These are phyloP conservation scores for Stratiomys singularior DNA, from an alignment of 2,888 invertebrate species.

Conservation along the genomic window DNA sequence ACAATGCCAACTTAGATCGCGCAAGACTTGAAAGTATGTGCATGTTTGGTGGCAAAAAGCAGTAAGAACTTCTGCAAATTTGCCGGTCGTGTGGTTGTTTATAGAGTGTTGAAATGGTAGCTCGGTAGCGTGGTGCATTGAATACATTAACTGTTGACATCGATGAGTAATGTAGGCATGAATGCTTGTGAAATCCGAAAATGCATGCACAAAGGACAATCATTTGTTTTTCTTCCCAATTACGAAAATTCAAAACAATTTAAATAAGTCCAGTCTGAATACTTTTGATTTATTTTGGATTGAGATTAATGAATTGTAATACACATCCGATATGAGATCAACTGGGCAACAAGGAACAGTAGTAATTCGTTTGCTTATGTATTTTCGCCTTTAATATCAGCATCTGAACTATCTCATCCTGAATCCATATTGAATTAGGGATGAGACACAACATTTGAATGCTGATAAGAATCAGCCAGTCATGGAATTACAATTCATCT, in stretches of 20 bases:
- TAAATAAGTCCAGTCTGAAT: too few relatives aligned
- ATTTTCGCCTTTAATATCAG: background rate
- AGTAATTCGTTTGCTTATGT: background rate
- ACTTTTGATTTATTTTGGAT: too few relatives aligned
- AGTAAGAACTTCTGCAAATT: too few relatives aligned
- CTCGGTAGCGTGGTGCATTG: too few relatives aligned
- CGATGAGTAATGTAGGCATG: too few relatives aligned
- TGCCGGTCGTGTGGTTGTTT: too few relatives aligned
- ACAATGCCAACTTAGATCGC: background rate
- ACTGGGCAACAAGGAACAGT: background rate
- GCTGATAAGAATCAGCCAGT: background rate
- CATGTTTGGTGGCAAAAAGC: background rate
- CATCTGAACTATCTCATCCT: background rate
- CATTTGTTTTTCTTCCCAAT: too few relatives aligned
- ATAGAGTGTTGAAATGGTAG: too few relatives aligned
- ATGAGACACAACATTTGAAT: background rate
- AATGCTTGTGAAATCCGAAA: too few relatives aligned
- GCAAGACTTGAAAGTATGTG: background rate
- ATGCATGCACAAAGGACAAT: too few relatives aligned
- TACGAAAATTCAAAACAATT: too few relatives aligned
- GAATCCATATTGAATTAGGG: background rate
- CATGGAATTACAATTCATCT: constrained; percentile 3
- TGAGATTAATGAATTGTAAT: background rate
- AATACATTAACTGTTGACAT: too few relatives aligned
- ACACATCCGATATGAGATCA: background rate